Evolutionary conservation across 2,113 vertebrate species (phyloP).

Genomic region (Cygnus buccinator): DNA sequence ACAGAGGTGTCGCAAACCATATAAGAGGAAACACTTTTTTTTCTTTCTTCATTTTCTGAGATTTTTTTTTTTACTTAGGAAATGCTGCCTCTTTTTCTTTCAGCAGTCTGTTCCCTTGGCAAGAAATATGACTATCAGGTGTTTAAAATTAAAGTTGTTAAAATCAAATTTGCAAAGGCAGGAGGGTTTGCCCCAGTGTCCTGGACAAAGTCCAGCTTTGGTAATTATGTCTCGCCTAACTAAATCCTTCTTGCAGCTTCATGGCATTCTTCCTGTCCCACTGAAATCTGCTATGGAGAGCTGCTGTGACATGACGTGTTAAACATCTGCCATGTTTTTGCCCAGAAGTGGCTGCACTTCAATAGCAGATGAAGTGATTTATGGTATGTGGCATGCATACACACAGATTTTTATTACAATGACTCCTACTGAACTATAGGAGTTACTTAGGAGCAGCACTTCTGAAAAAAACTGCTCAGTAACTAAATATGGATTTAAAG

Average conservation of each 20-base stretch:
- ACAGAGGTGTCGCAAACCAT: neutral
- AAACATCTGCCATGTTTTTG: neutral
- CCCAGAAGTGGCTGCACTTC: neutral
- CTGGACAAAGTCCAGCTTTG: slow-evolving; percentile 16
- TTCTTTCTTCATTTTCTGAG: neutral
- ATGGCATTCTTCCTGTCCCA: rapidly evolving
- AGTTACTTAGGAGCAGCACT: neutral
- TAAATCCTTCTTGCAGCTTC: slow-evolving; percentile 6
- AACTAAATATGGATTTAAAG: neutral
- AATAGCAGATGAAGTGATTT: neutral
- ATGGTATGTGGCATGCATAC: neutral
- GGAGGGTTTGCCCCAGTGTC: slow-evolving; percentile 22
- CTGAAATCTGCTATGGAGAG: neutral
- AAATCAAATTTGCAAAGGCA: slow-evolving; percentile 57
- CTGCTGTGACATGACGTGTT: neutral
- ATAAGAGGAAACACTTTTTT: neutral
- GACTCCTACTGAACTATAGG: neutral
- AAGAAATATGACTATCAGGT: slow-evolving; percentile 1
- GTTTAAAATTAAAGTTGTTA: slow-evolving; percentile 61
- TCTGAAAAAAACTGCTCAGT: neutral
- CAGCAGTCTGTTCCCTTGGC: slow-evolving; percentile 6
- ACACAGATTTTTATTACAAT: neutral
- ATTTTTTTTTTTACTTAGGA: neutral
- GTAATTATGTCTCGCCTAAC: neutral
- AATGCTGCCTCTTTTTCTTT: neutral